phyloP scores from a whole-genome alignment of 2,888 invertebrate species.

The Zootermopsis nevadensis region DNA sequence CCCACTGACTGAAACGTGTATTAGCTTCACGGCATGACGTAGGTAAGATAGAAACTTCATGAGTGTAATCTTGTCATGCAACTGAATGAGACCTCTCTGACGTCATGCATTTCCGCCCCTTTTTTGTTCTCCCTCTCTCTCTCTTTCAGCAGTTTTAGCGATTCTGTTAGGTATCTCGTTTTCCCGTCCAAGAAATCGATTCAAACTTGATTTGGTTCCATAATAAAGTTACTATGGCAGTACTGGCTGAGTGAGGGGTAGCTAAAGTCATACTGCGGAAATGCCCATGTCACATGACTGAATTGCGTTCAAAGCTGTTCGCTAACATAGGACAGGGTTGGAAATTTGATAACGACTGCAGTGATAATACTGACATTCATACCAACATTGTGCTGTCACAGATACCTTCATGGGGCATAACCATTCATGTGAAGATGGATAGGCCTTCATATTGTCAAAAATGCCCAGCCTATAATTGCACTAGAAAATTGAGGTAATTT shows the following conservation, averaged over 20 bases:
- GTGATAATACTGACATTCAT: too few species aligned
- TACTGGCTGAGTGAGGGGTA: not conserved
- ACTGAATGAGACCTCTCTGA: not conserved
- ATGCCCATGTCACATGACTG: not conserved
- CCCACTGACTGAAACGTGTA: not conserved
- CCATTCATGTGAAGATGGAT: too few species aligned
- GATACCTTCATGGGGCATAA: too few species aligned
- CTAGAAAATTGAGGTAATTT: too few species aligned
- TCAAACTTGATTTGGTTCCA: constrained; percentile 22
- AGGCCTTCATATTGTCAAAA: too few species aligned
- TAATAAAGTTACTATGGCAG: constrained; percentile 26
- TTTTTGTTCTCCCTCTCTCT: not conserved
- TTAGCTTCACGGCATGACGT: not conserved
- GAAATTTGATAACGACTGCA: not conserved
- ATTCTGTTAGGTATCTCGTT: constrained; percentile 26
- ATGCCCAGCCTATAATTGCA: too few species aligned
- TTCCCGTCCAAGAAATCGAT: constrained; percentile 26
- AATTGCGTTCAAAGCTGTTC: not conserved
- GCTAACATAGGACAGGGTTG: not conserved
- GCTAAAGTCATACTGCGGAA: not conserved
- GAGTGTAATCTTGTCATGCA: constrained; percentile 2
- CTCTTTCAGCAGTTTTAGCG: not conserved
- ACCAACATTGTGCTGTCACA: too few species aligned
- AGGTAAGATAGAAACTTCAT: not conserved
- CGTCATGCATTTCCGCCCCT: not conserved